Base-by-base conservation (phyloP, 2,113 vertebrate species). In the Calyptommatus sinebrachiatus region DNA sequence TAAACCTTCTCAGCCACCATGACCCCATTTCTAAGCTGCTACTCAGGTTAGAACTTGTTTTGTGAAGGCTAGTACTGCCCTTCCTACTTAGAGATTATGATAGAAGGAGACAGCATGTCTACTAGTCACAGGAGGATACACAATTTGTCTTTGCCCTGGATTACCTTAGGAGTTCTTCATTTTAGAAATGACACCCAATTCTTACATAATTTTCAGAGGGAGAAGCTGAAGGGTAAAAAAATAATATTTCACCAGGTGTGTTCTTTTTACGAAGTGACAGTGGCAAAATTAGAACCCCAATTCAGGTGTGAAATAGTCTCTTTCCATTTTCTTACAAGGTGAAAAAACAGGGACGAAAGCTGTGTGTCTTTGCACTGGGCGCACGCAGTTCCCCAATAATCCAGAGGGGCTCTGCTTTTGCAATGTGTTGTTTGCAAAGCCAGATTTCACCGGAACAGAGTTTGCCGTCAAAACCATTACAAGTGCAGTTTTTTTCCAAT, bases 31-130 rank as follows among this genome's bases (percentile, higher is more conserved):
- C 86, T 87, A 84, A 85, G 71, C 78, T 89, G 60, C 83, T 89
- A 48, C 75, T 93, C 85, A 91, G 71, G 91, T 91, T 88, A 90
- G 76, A 89, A 85, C 83, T 88, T 90, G 83, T 85, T 76, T 89
- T 75, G 77, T 87, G 77, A 73, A 90, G 71, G 79, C 86, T 87
- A 86, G 79, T 84, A 90, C 91, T 90, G 89, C 83, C n/a, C 79
- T 94, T 93, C 90, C 83, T 62, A 68, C 68, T 94, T 85, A 80
- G 67, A 91, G 87, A 89, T 86, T 82, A 84, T 50, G 75, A 66
- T 88, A 79, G 50, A 85, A 88, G 84, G 80, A 90, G 80, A 84
- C 84, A 67, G 71, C 73, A 20, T 73, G 31, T 90, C 90, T 94
- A 84, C 72, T 88, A 85, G 63, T 57, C 60, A 12, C 2, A 71